Evolutionary conservation across 1,140 invertebrate genomes (phyloP).

Genomic region (Cardiocondyla obscurior): DNA sequence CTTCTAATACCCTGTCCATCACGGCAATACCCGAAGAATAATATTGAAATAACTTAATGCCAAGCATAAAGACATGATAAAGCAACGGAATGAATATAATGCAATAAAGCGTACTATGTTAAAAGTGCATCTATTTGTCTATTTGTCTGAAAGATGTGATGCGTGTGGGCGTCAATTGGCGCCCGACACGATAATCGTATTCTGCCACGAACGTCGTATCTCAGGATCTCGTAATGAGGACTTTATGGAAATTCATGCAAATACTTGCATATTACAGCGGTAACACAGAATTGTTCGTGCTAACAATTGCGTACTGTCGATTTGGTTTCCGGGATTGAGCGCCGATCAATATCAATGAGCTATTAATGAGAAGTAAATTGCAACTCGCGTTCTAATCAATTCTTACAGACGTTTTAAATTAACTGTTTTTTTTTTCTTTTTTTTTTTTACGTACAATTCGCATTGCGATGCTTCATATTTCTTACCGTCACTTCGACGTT

Average conservation of each 20-base stretch:
- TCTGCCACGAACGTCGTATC: conserved; percentile 18
- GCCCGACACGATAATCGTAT: conserved; percentile 38
- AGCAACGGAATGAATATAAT: conserved; percentile 7
- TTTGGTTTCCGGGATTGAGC: conserved; percentile 27
- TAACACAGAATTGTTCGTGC: background rate
- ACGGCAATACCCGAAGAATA: background rate
- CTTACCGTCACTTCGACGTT: background rate
- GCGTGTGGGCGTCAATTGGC: conserved; percentile 12
- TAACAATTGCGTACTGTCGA: background rate
- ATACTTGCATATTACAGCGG: background rate
- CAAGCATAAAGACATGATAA: background rate
- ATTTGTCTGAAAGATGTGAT: background rate
- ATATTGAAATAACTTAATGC: background rate
- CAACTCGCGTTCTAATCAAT: background rate
- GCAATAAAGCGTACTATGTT: background rate
- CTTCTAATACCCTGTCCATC: background rate
- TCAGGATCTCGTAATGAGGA: background rate
- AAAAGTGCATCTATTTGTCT: conserved; percentile 1
- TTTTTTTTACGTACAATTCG: background rate
- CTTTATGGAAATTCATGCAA: conserved; percentile 31
- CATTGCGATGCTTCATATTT: background rate
- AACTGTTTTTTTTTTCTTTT: too few relatives aligned
- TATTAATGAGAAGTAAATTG: background rate
- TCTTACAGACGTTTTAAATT: background rate
- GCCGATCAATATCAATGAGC: background rate